A percentile compares a stretch with the other conserved stretches of the same genome.
Evolutionary conservation across 2,888 invertebrate genomes (phyloP).

Genomic region (Drosophila leonis): DNA sequence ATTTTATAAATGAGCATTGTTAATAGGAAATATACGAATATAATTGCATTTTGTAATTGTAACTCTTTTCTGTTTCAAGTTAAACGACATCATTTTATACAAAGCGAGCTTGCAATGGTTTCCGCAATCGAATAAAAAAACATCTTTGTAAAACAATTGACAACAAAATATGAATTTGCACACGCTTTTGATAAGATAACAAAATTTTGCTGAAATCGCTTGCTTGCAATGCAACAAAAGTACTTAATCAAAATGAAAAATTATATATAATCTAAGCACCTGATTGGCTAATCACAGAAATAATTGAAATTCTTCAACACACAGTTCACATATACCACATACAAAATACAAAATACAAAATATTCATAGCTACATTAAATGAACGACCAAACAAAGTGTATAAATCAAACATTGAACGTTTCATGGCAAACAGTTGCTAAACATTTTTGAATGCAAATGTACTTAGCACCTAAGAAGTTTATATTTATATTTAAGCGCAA

Average conservation of each 20-base stretch:
- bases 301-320: constrained; percentile 35
- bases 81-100: constrained; percentile 27
- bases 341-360: constrained; percentile 19
- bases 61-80: constrained; percentile 22
- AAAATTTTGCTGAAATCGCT: constrained; percentile 72
- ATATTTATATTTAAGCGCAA: constrained; percentile 63
- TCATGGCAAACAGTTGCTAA: constrained; percentile 72
- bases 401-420: constrained; percentile 68
- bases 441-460: constrained; percentile 70
- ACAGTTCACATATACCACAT: constrained; percentile 34
- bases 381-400: constrained; percentile 70
- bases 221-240: constrained; percentile 64
- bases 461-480: constrained; percentile 73
- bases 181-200: constrained; percentile 50
- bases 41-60: constrained; percentile 28
- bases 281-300: constrained; percentile 43
- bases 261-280: constrained; percentile 39
- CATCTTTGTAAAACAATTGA: constrained; percentile 34
- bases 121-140: constrained; percentile 55
- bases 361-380: constrained; percentile 28
- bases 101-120: constrained; percentile 83
- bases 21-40: constrained; percentile 28
- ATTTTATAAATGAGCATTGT: constrained; percentile 56
- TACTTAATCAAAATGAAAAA: constrained; percentile 60
- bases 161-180: constrained; percentile 22